These are phyloP conservation scores for Gracilinanus agilis DNA, from an alignment of 2,113 vertebrate species.

Conservation along the genomic window DNA sequence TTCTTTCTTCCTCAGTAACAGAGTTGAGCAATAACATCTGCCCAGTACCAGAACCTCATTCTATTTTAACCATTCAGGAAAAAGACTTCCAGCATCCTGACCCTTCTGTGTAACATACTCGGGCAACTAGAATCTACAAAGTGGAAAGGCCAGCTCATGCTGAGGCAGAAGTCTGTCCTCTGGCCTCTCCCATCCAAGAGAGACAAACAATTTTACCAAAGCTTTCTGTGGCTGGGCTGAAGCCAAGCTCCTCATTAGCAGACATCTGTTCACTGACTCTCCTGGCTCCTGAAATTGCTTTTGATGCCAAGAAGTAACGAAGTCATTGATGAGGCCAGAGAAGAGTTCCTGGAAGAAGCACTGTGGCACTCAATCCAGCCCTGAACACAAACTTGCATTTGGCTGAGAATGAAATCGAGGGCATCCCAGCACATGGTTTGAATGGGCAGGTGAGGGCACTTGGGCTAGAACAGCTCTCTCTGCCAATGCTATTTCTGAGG, in stretches of 20 bases:
- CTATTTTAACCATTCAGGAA: neutral
- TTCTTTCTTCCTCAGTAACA: neutral
- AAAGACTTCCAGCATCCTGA: neutral
- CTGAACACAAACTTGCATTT: neutral
- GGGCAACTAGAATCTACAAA: neutral
- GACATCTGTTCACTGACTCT: neutral
- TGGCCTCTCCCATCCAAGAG: neutral
- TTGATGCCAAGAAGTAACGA: conserved; percentile 15
- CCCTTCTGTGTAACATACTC: neutral
- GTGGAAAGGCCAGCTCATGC: neutral
- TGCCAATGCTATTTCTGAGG: neutral
- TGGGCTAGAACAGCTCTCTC: neutral
- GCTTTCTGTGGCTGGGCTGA: neutral
- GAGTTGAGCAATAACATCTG: neutral
- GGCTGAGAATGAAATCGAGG: neutral
- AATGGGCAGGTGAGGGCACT: neutral
- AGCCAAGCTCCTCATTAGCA: conserved; percentile 13
- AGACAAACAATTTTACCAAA: neutral
- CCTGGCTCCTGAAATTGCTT: conserved; percentile 17
- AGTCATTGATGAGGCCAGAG: conserved; percentile 10
- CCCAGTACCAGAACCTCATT: neutral
- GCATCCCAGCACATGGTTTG: neutral
- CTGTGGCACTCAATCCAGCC: conserved; percentile 5
- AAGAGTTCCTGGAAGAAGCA: conserved; percentile 3
- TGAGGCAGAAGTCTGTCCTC: neutral